Base-by-base conservation (phyloP, 35 echinoderm and acorn worm species). In the Strongylocentrotus purpuratus region DNA sequence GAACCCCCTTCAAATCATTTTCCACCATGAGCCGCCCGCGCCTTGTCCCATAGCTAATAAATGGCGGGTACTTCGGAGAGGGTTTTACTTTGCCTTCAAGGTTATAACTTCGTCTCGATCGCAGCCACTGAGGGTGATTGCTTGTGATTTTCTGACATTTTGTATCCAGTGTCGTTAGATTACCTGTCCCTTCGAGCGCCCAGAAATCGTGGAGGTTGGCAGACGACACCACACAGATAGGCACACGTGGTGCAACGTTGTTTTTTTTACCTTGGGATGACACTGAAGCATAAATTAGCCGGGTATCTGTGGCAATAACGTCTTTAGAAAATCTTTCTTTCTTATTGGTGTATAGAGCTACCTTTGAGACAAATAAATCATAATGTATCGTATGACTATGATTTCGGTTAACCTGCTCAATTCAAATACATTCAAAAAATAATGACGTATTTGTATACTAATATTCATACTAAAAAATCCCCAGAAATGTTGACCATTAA, bases 121-220 rank as follows among this genome's bases (percentile, higher is more conserved):
- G 65, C 65, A 78, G 65, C 65, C n/a, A 78, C 65, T 78, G 65
- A 78, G 65, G 65, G 22, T 78, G 65, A 78, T 78, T 78, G 65
- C 65, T 78, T 78, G 65, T 78, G 65, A 78, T 78, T 78, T 78
- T n/a, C 65, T n/a, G 65, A 78, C 25, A 78, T 78, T 78, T 78
- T 78, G 65, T 78, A 78, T 78, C 65, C 65, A n/a, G 20, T 78
- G 65, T 28, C 65, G 25, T 78, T n/a, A 28, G 65, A 78, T 78
- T 78, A 78, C 22, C 22, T 78, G 65, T 78, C 65, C 22, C 65
- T 78, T 28, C 65, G 25, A 78, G 65, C 65, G 65, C 65, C 65
- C 65, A 78, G 22, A 78, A 78, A 28, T 18, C 20, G 4, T 78
- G 25, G 65, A n/a, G 65, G 22, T 28, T 28, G 65, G 65, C 25